Percentiles rank a stretch among this genome's conserved stretches.
These are phyloP conservation scores for Larimichthys polyactis DNA, from an alignment of 2,113 vertebrate genomes.

Conservation along the genomic window DNA sequence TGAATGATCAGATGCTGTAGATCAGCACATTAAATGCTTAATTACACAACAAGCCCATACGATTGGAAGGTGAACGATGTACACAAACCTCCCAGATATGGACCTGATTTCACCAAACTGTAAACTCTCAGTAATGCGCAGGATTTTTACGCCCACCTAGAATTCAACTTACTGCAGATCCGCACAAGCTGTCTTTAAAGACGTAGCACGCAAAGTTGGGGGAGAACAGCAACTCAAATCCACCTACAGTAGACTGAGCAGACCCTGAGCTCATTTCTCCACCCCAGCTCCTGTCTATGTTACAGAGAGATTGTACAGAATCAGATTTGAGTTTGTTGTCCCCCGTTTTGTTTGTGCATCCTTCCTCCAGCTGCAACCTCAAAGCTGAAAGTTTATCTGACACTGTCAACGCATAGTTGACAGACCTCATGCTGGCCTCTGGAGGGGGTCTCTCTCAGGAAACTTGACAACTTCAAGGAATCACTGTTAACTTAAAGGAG, in stretches of 20 bases:
- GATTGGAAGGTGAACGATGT: constrained; percentile 18
- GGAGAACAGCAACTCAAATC: constrained; percentile 16
- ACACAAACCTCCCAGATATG: background rate
- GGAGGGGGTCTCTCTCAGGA: constrained; percentile 81
- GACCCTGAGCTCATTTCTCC: constrained; percentile 24
- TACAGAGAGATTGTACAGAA: constrained; percentile 24
- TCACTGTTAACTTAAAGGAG: constrained; percentile 60
- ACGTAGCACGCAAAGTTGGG: constrained; percentile 34
- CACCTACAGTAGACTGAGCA: constrained; percentile 5
- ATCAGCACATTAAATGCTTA: constrained; percentile 71
- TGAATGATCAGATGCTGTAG: constrained; percentile 69
- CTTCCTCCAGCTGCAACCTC: constrained; percentile 36
- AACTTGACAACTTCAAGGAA: constrained; percentile 69
- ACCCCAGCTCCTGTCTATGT: background rate
- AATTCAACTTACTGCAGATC: constrained; percentile 30
- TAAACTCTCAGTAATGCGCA: constrained; percentile 1
- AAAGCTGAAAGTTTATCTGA: constrained; percentile 28
- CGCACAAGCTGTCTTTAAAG: constrained; percentile 32
- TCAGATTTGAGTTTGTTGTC: constrained; percentile 24
- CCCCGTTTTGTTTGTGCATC: constrained; percentile 24
- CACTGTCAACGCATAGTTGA: constrained; percentile 25
- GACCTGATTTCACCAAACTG: constrained; percentile 9
- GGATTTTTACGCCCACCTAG: background rate
- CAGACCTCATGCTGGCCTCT: constrained; percentile 59
- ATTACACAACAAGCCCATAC: constrained; percentile 4